phyloP scores from a whole-genome alignment of 2,797 vertebrate genomes.

The Parauchenoglanis punctatus region DNA sequence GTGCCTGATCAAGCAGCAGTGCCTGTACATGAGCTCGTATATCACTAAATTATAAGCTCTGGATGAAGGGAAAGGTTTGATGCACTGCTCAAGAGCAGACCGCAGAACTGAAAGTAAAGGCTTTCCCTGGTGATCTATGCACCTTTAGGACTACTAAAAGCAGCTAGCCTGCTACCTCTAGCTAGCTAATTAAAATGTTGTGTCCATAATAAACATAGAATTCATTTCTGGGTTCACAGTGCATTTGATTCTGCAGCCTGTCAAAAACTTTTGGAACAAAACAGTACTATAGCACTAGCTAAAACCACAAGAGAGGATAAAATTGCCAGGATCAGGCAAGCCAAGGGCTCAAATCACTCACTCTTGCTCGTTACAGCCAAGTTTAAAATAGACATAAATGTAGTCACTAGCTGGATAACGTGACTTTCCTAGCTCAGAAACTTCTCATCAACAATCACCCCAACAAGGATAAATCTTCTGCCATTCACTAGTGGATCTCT shows the following conservation, averaged over 20 bases:
- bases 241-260: not conserved
- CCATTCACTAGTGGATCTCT: no score
- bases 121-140: not conserved
- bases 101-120: not conserved
- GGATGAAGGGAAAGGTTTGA: not conserved
- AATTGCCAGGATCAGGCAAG: not conserved
- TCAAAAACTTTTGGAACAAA: not conserved
- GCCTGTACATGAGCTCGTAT: not conserved
- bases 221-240: not conserved
- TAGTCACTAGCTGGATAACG: not conserved
- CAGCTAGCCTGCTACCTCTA: not conserved
- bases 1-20: not conserved
- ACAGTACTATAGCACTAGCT: not conserved
- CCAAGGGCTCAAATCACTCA: not conserved
- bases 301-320: not conserved
- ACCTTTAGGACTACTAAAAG: not conserved
- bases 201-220: not conserved
- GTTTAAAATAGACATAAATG: slow-evolving; percentile 1
- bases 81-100: not conserved
- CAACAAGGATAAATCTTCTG: not conserved
- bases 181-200: not conserved
- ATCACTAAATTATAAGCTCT: not conserved
- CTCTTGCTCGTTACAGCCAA: not conserved
- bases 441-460: not conserved
- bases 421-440: not conserved